Evolutionary conservation across 30 jellyfish, hydroid and myxozoan species (phyloP).

Genomic region (Thelohanellus kitauei): DNA sequence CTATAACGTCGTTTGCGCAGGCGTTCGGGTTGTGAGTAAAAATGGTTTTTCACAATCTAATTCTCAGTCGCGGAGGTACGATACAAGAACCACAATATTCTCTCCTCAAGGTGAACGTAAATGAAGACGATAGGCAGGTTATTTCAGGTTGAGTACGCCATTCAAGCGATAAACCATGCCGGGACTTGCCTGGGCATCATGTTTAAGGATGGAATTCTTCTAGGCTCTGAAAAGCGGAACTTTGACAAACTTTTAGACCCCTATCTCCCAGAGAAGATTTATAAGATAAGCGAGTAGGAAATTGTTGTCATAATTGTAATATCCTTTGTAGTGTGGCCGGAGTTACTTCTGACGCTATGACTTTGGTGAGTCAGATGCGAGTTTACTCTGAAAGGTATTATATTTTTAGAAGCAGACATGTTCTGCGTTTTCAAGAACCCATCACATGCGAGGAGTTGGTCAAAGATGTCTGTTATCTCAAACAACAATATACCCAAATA

Average conservation of each 20-base stretch:
- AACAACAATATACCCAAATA: slow-evolving; percentile 85
- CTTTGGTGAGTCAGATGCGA: background rate
- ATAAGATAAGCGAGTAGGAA: slow-evolving; percentile 54
- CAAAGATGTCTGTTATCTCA: slow-evolving; percentile 50
- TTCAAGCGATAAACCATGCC: slow-evolving; percentile 98
- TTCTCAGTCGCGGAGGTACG: slow-evolving; percentile 70
- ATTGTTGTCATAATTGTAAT: slow-evolving; percentile 14
- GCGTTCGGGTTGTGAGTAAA: too few species aligned
- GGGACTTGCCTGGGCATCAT: slow-evolving; percentile 92
- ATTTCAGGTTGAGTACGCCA: slow-evolving; percentile 90
- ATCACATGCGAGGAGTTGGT: slow-evolving; percentile 91
- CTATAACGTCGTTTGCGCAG: too few species aligned
- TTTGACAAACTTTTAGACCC: slow-evolving; percentile 53
- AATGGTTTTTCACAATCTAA: too few species aligned
- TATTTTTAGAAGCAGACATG: too few species aligned
- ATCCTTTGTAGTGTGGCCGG: slow-evolving; percentile 98
- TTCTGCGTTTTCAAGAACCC: slow-evolving; percentile 62
- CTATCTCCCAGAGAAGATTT: slow-evolving; percentile 49
- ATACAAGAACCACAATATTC: slow-evolving; percentile 77
- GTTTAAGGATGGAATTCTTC: slow-evolving; percentile 70
- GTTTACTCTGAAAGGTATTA: background rate
- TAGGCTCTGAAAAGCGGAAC: slow-evolving; percentile 82
- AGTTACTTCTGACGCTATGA: slow-evolving; percentile 82
- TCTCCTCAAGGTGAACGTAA: slow-evolving; percentile 72
- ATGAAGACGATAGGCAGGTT: slow-evolving; percentile 48